Evolutionary conservation across 1,140 invertebrate genomes (phyloP).

Genomic region (Drosophila nebulosa): DNA sequence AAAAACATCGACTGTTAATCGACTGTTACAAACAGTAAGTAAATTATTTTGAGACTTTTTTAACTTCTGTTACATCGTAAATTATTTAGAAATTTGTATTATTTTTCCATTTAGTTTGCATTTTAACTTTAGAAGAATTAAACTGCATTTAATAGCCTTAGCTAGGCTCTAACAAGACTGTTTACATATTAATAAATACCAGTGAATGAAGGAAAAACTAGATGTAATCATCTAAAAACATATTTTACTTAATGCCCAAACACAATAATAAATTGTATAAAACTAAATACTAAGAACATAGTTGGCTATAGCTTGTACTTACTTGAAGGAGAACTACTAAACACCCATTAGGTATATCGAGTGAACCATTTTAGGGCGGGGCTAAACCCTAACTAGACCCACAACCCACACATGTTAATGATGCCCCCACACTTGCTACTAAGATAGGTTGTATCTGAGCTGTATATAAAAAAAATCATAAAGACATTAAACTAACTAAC

Average conservation of each 20-base stretch:
- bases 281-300: slow-evolving; percentile 27
- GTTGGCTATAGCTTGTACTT: slow-evolving; percentile 51
- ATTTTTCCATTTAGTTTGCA: background rate
- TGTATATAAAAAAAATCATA: slow-evolving; percentile 55
- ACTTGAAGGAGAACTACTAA: slow-evolving; percentile 44
- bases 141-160: slow-evolving; percentile 67
- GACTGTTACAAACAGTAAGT: background rate
- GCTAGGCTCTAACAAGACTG: slow-evolving; percentile 64
- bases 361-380: slow-evolving; percentile 60
- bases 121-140: background rate
- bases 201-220: background rate
- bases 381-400: background rate
- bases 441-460: slow-evolving; percentile 57
- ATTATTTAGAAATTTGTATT: background rate
- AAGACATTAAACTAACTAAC: background rate
- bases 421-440: slow-evolving; percentile 48
- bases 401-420: slow-evolving; percentile 37
- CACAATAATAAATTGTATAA: slow-evolving; percentile 61
- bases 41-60: background rate
- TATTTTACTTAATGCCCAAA: slow-evolving; percentile 59
- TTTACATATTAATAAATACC: slow-evolving; percentile 50
- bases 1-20: too few species aligned
- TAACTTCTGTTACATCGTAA: background rate
- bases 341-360: slow-evolving; percentile 76
- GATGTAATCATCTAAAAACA: slow-evolving; percentile 5